Evolutionary conservation across 2,113 vertebrate species (phyloP).

Genomic region (Dendrocopos noguchii): DNA sequence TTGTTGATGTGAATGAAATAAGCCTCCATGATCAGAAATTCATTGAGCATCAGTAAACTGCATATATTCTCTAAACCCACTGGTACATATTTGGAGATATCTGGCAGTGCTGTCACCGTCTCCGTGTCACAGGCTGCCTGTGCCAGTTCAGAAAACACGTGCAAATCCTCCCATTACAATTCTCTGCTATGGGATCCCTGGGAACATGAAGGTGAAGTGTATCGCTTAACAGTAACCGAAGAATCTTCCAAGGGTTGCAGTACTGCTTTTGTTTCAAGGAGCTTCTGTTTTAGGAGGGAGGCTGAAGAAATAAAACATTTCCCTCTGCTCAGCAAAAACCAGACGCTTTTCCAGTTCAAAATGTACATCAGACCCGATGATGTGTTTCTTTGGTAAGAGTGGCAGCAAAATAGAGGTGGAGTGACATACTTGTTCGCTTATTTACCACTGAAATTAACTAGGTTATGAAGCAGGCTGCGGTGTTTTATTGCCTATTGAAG

Average conservation of each 20-base stretch:
- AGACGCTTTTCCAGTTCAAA: not conserved
- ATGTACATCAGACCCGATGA: rapidly evolving
- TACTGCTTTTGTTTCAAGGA: not conserved
- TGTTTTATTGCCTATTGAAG: not conserved
- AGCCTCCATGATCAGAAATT: not conserved
- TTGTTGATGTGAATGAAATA: not conserved
- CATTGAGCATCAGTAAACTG: not conserved
- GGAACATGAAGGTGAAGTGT: not conserved
- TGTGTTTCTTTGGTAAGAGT: not conserved
- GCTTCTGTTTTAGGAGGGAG: not conserved
- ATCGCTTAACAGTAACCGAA: not conserved
- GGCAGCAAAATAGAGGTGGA: not conserved
- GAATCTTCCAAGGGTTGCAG: not conserved
- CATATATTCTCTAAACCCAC: not conserved
- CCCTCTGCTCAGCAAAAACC: not conserved
- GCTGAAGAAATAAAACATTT: not conserved
- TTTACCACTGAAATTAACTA: not conserved
- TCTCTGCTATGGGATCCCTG: not conserved
- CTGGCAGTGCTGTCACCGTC: not conserved
- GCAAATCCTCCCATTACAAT: not conserved
- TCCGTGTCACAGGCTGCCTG: not conserved
- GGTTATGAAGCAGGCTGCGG: not conserved
- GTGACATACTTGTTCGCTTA: not conserved
- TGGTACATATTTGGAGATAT: not conserved
- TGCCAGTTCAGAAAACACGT: not conserved